phyloP scores from a whole-genome alignment of 2,888 invertebrate genomes.

The Bimastos eiseni region DNA sequence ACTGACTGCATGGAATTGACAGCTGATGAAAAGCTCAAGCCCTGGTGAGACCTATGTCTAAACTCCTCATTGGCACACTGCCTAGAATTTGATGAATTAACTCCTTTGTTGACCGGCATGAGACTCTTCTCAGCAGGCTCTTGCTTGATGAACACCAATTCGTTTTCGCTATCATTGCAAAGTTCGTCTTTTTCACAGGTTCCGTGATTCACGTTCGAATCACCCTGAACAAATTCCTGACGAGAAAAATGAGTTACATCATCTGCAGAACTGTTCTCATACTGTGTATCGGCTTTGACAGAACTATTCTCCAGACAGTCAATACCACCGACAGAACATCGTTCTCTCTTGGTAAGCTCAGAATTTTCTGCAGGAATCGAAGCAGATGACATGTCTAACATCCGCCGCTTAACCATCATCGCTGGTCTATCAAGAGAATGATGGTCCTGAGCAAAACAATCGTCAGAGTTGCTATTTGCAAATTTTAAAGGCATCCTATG shows the following conservation, averaged over 20 bases:
- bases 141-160: slow-evolving; percentile 17
- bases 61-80: background rate
- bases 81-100: background rate
- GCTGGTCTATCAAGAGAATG: background rate
- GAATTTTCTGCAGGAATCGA: background rate
- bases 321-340: background rate
- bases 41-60: background rate
- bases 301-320: background rate
- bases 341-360: background rate
- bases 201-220: background rate
- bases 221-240: background rate
- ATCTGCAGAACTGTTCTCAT: background rate
- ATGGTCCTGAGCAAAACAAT: background rate
- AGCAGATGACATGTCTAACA: background rate
- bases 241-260: background rate
- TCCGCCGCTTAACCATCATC: background rate
- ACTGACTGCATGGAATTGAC: background rate
- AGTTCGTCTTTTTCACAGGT: background rate
- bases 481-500: slow-evolving; percentile 16
- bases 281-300: too few species aligned
- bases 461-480: background rate
- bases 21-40: background rate
- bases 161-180: background rate
- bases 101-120: background rate
- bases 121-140: slow-evolving; percentile 1